Conservation (phyloP, 2,888 invertebrate species). For the Drosophila pseudotalamancana region DNA sequence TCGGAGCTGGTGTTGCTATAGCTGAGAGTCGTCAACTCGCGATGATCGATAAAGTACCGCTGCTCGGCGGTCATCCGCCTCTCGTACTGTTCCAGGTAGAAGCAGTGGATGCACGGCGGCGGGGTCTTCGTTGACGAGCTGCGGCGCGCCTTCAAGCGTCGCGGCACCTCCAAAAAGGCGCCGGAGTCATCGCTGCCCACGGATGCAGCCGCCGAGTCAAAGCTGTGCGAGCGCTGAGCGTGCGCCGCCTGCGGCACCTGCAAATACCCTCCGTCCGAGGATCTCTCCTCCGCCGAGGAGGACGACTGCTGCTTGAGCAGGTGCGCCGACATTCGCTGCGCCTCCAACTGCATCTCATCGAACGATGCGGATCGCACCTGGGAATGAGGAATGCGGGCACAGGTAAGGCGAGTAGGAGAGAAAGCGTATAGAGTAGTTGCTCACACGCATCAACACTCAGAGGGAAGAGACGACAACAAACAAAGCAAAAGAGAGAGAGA, state of each 20-base stretch:
- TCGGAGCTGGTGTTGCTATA: constrained; percentile 86
- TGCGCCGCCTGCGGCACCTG: constrained; percentile 88
- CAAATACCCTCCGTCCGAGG: constrained; percentile 85
- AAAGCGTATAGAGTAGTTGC: constrained; percentile 6
- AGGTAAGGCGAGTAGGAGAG: constrained; percentile 3
- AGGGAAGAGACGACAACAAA: neutral
- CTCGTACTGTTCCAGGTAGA: constrained; percentile 90
- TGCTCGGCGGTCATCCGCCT: constrained; percentile 85
- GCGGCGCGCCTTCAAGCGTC: constrained; percentile 87
- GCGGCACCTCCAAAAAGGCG: constrained; percentile 86
- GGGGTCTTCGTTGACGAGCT: constrained; percentile 88
- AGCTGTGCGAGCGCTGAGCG: constrained; percentile 91
- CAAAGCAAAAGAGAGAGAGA: too few species aligned
- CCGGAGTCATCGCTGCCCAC: constrained; percentile 88
- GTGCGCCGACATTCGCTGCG: constrained; percentile 86
- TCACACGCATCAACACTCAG: neutral
- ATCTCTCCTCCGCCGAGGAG: constrained; percentile 83
- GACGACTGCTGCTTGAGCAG: constrained; percentile 81
- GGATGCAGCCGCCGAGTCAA: constrained; percentile 90
- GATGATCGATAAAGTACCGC: constrained; percentile 81
- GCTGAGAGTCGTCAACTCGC: constrained; percentile 84
- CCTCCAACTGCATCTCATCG: constrained; percentile 94
- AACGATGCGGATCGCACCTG: constrained; percentile 94
- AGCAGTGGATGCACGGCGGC: constrained; percentile 91
- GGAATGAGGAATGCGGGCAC: neutral